Conservation (phyloP, 2,113 vertebrate genomes). For the Leiothrix lutea region DNA sequence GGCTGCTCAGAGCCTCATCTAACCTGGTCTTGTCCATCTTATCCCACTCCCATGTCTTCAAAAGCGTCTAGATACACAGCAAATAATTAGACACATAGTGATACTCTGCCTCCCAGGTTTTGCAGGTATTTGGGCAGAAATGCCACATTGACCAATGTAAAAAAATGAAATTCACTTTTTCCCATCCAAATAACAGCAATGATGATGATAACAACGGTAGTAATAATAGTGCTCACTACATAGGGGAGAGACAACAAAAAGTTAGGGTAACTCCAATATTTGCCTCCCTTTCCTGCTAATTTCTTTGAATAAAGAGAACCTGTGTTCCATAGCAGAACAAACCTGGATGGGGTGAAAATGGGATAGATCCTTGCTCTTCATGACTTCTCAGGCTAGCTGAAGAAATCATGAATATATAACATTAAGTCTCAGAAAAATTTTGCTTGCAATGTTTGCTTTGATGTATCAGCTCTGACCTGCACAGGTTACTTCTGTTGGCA, state of each 20-base stretch:
- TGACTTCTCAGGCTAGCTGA: neutral
- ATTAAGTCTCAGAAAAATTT: neutral
- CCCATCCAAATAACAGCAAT: neutral
- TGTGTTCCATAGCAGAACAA: neutral
- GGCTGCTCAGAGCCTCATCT: neutral
- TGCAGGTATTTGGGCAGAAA: neutral
- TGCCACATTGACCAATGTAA: fast-evolving
- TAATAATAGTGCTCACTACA: neutral
- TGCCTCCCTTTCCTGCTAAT: neutral
- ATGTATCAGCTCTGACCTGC: neutral
- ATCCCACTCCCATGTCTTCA: neutral
- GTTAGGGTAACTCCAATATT: neutral
- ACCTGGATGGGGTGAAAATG: neutral
- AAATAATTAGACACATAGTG: neutral
- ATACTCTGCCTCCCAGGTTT: neutral
- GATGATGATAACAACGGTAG: neutral
- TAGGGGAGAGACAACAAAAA: neutral
- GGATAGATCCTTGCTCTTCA: neutral
- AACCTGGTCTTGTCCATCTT: neutral
- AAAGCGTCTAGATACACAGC: neutral
- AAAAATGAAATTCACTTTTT: neutral
- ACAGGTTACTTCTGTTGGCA: neutral
- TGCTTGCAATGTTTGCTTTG: neutral
- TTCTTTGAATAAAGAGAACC: neutral
- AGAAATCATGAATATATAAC: neutral